Evolutionary conservation across 1,140 invertebrate species (phyloP).

Genomic region (Ceratina australensis): DNA sequence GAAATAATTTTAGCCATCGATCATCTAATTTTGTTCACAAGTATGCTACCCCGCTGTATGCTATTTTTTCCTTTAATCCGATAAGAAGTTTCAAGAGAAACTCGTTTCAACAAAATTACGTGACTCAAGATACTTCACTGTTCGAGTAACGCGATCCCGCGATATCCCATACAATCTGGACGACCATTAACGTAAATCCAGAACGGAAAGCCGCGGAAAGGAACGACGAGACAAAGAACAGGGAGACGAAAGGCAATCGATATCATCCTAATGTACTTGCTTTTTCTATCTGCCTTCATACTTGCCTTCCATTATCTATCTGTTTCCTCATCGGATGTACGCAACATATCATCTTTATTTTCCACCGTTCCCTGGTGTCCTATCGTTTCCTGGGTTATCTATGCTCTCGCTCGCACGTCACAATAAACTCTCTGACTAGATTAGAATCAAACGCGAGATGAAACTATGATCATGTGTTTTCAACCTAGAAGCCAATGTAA

Average conservation of each 20-base stretch:
- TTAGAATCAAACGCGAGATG: too few species aligned
- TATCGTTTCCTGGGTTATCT: background rate
- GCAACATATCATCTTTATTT: conserved; percentile 19
- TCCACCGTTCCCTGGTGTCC: background rate
- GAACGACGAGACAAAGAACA: conserved; percentile 10
- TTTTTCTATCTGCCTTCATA: conserved; percentile 22
- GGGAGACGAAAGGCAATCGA: conserved; percentile 50
- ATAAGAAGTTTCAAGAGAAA: background rate
- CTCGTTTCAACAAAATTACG: conserved; percentile 45
- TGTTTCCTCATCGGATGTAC: conserved; percentile 1
- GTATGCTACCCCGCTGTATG: too few species aligned
- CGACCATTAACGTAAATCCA: conserved; percentile 65
- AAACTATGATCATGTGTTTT: too few species aligned
- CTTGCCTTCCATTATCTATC: background rate
- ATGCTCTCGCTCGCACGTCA: background rate
- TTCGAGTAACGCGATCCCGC: conserved; percentile 58
- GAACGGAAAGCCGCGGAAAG: conserved; percentile 18
- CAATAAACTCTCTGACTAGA: too few species aligned
- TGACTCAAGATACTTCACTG: conserved; percentile 33
- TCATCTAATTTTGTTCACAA: too few species aligned
- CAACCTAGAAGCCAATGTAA: too few species aligned
- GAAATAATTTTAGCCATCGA: too few species aligned
- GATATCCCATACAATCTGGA: conserved; percentile 33
- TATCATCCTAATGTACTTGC: conserved; percentile 50
- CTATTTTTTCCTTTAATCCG: background rate